These are phyloP conservation scores for Drosophila leontia DNA, from an alignment of 1,140 invertebrate species.

Conservation along the genomic window DNA sequence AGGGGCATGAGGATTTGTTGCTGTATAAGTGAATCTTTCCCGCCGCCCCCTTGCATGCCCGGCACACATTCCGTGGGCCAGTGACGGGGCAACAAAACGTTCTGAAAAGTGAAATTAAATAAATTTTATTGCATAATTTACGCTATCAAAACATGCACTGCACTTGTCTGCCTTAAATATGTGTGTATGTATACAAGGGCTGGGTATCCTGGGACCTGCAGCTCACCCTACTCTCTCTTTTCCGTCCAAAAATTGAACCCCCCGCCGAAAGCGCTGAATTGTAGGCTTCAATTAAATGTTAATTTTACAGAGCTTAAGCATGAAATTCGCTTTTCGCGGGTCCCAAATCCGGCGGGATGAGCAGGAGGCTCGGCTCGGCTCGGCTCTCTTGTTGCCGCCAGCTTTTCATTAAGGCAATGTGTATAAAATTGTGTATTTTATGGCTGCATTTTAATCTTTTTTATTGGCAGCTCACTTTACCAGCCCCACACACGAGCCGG, in stretches of 20 bases:
- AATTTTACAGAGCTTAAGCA: conserved; percentile 84
- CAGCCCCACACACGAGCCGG: conserved; percentile 19
- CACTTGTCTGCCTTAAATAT: conserved; percentile 29
- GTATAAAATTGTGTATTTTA: conserved; percentile 78
- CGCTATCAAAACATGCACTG: conserved; percentile 80
- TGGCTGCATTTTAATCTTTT: conserved; percentile 77
- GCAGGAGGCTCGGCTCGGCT: conserved; percentile 2
- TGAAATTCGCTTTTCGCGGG: conserved; percentile 67
- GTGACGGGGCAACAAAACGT: conserved; percentile 70
- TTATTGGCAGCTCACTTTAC: conserved; percentile 55
- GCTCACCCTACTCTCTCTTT: not conserved
- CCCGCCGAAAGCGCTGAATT: conserved; percentile 65
- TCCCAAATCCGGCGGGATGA: conserved; percentile 10
- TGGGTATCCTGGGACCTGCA: conserved; percentile 36
- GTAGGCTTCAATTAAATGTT: conserved; percentile 84
- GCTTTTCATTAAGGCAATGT: conserved; percentile 74
- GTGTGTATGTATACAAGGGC: not conserved
- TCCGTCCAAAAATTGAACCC: not conserved
- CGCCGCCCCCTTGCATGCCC: conserved; percentile 47
- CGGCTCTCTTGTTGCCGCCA: conserved; percentile 4
- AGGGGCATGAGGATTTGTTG: not conserved
- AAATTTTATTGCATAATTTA: conserved; percentile 84
- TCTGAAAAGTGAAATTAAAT: conserved; percentile 83
- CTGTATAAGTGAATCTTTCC: not conserved
- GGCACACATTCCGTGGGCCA: conserved; percentile 49